These are phyloP conservation scores for Drosophila austrosaltans DNA, from an alignment of 2,888 invertebrate species.

Conservation along the genomic window DNA sequence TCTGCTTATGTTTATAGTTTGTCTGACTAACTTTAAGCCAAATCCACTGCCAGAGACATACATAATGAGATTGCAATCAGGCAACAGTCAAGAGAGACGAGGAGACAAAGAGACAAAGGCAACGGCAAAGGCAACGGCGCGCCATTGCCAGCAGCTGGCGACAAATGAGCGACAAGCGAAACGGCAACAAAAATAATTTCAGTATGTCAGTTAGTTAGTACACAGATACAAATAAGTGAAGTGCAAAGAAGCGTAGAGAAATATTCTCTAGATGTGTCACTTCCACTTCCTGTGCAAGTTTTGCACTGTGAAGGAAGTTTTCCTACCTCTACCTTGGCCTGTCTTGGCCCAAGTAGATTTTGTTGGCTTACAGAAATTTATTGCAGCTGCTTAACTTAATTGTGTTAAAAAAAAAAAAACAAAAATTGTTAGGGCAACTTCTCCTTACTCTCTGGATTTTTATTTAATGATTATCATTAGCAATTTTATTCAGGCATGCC, in stretches of 20 bases:
- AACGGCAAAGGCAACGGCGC: not conserved
- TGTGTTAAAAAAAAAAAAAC: slow-evolving; percentile 10
- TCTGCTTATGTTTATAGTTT: slow-evolving; percentile 63
- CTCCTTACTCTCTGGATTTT: slow-evolving; percentile 19
- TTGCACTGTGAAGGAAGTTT: slow-evolving; percentile 65
- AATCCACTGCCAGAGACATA: slow-evolving; percentile 32
- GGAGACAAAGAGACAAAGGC: slow-evolving; percentile 21
- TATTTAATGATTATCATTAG: slow-evolving; percentile 69
- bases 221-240: slow-evolving; percentile 9
- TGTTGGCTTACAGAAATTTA: slow-evolving; percentile 52
- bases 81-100: slow-evolving; percentile 32
- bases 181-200: slow-evolving; percentile 53
- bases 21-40: slow-evolving; percentile 35
- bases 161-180: slow-evolving; percentile 70
- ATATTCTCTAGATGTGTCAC: slow-evolving; percentile 59
- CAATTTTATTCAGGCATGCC: slow-evolving; percentile 30
- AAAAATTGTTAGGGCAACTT: slow-evolving; percentile 42
- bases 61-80: slow-evolving; percentile 72
- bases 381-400: slow-evolving; percentile 66
- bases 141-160: slow-evolving; percentile 43
- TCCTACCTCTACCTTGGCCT: slow-evolving; percentile 9
- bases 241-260: slow-evolving; percentile 52
- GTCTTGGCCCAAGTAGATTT: slow-evolving; percentile 31
- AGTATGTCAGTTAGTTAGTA: slow-evolving; percentile 64
- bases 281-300: slow-evolving; percentile 61